phyloP scores from a whole-genome alignment of 35 echinoderm and acorn worm species.

The Strongylocentrotus purpuratus region DNA sequence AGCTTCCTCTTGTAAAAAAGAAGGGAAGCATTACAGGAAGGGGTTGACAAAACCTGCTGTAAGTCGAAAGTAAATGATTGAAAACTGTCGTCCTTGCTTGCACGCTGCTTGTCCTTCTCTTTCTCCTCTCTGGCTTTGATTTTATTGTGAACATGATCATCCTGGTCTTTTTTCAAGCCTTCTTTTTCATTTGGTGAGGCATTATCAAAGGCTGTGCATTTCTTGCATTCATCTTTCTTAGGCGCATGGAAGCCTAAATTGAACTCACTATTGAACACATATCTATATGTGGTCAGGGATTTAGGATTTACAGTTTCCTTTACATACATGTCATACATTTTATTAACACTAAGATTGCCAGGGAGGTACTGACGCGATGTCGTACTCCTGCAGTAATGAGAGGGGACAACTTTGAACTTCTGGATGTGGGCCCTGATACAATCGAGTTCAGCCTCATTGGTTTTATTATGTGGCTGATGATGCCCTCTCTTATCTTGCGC shows the following conservation, averaged over 20 bases:
- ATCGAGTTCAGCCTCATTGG: not conserved
- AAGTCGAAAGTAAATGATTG: conserved; percentile 54
- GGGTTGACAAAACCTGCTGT: conserved; percentile 35
- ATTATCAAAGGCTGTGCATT: conserved; percentile 25
- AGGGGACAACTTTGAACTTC: conserved; percentile 40
- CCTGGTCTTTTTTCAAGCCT: too few relatives aligned
- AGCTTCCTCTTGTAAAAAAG: conserved; percentile 55
- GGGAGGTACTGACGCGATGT: conserved; percentile 31
- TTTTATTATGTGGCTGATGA: too few relatives aligned
- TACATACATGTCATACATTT: conserved; percentile 47
- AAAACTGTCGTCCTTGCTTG: conserved; percentile 7
- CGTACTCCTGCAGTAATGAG: conserved; percentile 31
- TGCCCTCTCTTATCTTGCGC: too few relatives aligned
- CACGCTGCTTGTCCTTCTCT: conserved; percentile 36
- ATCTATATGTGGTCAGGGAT: not conserved
- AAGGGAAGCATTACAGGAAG: not conserved
- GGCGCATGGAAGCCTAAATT: conserved; percentile 53
- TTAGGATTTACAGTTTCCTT: conserved; percentile 11
- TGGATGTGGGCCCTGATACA: conserved; percentile 11
- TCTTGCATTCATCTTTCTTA: conserved; percentile 57
- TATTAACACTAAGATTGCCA: conserved; percentile 24
- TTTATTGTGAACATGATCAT: not conserved
- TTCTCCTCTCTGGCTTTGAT: conserved; percentile 41
- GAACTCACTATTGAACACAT: conserved; percentile 49
- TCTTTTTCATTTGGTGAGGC: too few relatives aligned